Conservation (phyloP, 2,888 invertebrate species). For the Bruchidius siliquastri region DNA sequence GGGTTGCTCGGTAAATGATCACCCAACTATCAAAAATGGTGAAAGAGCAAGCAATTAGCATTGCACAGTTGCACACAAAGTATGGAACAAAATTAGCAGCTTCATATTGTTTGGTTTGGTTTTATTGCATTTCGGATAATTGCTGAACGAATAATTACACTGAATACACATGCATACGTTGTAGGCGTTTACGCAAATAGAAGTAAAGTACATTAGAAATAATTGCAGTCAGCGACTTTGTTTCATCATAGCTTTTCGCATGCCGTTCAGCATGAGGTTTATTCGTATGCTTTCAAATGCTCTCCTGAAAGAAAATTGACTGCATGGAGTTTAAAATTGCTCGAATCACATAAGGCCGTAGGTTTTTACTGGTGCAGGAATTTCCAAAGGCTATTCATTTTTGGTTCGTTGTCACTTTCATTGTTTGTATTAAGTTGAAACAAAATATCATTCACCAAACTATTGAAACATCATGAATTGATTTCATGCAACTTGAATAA, state of each 20-base stretch:
- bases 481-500: no score
- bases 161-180: neutral
- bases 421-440: no score
- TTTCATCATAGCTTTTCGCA: neutral
- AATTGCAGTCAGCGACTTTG: neutral
- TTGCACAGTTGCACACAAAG: neutral
- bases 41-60: neutral
- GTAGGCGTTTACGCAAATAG: neutral
- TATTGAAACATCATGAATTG: no score
- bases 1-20: no score
- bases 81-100: neutral
- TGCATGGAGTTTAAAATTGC: no score
- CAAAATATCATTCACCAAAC: no score
- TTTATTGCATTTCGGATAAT: neutral
- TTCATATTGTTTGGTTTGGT: neutral
- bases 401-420: no score
- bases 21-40: neutral
- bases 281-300: no score
- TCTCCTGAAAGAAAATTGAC: no score
- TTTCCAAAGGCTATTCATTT: no score
- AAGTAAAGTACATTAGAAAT: neutral
- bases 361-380: no score
- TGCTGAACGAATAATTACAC: neutral
- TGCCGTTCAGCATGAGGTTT: neutral
- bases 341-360: no score